Conservation (phyloP, 2,797 vertebrate genomes). For the Limosa lapponica region DNA sequence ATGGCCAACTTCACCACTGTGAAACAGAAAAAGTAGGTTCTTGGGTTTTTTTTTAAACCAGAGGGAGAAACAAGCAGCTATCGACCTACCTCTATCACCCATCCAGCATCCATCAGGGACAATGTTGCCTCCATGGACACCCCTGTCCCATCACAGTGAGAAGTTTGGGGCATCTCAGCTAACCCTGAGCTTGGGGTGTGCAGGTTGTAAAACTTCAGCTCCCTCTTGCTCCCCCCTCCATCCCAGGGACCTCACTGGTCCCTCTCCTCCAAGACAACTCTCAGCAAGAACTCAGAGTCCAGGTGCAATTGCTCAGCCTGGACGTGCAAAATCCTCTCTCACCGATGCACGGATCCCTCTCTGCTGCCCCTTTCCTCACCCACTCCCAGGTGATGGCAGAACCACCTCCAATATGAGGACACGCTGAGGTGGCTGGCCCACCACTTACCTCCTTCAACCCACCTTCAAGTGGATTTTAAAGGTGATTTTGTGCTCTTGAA, state of each 20-base stretch:
- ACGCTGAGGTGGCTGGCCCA: background rate
- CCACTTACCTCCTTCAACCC: background rate
- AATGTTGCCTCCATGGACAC: rapidly evolving
- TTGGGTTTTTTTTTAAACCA: background rate
- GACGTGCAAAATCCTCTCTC: background rate
- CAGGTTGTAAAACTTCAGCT: background rate
- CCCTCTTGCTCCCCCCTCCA: background rate
- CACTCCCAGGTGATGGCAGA: background rate
- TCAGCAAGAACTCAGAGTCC: background rate
- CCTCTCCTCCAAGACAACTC: background rate
- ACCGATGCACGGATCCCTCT: rapidly evolving
- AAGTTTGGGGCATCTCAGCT: background rate
- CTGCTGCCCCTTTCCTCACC: background rate
- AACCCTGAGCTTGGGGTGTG: background rate
- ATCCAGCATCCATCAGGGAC: background rate
- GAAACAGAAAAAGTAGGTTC: background rate
- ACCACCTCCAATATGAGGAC: rapidly evolving
- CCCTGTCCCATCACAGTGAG: background rate
- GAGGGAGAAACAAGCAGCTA: background rate
- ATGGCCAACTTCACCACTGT: background rate
- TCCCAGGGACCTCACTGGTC: background rate
- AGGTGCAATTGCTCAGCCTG: background rate
- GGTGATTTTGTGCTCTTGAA: background rate
- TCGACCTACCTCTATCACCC: background rate
- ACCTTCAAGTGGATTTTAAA: background rate